phyloP scores from a whole-genome alignment of 2,797 vertebrate species.

The Alcedo quadribrachys region DNA sequence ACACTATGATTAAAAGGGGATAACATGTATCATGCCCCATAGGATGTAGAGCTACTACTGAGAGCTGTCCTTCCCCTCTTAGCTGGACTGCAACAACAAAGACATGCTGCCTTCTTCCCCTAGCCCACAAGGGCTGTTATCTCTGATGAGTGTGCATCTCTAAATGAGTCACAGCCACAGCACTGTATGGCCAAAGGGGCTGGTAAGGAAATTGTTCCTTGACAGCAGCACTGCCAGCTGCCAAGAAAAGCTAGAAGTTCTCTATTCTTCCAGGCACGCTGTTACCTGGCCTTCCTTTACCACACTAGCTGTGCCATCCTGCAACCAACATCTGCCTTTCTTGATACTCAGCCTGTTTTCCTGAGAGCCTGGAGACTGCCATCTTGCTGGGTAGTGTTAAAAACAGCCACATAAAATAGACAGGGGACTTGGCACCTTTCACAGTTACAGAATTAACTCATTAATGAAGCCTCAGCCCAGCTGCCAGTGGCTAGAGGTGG shows the following conservation, averaged over 20 bases:
- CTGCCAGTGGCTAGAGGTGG: neutral
- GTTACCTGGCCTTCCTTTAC: neutral
- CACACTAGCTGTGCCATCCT: neutral
- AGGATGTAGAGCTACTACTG: neutral
- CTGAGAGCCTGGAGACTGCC: neutral
- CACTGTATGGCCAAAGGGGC: neutral
- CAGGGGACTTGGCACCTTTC: neutral
- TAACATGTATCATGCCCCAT: rapidly evolving
- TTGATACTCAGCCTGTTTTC: neutral
- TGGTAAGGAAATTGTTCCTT: rapidly evolving
- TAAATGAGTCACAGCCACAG: neutral
- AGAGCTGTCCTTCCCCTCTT: neutral
- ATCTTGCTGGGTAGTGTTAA: neutral
- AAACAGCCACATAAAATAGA: neutral
- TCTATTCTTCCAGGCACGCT: neutral
- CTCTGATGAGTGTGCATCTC: neutral
- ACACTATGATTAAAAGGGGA: neutral
- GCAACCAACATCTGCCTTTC: neutral
- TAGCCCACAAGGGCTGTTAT: neutral
- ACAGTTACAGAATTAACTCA: neutral
- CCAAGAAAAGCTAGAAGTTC: neutral
- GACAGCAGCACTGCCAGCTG: neutral
- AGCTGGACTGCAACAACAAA: neutral
- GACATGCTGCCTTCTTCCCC: neutral
- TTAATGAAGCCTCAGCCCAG: neutral